Percentiles rank a stretch among this genome's conserved stretches.
Evolutionary conservation across 92 coral and sea anemone genomes (phyloP).

Genomic region (Zoanthus sociatus): DNA sequence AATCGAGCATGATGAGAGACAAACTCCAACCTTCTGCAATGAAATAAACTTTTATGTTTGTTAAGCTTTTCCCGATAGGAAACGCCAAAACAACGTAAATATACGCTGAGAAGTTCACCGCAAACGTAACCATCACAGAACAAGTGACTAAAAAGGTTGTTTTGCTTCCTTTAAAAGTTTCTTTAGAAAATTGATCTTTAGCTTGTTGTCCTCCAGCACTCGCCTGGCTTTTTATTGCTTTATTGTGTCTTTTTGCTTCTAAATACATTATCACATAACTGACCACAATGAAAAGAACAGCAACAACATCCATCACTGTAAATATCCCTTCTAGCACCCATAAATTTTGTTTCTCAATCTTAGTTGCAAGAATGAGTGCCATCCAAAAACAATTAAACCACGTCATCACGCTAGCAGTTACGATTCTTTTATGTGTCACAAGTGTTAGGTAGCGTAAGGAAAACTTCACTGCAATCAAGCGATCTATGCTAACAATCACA

Average conservation of each 20-base stretch:
- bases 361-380: no score
- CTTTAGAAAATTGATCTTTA: background rate
- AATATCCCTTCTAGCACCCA: background rate
- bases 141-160: slow-evolving; percentile 10
- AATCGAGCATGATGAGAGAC: background rate
- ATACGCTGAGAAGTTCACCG: background rate
- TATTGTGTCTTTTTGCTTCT: no score
- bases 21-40: background rate
- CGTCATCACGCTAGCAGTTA: background rate
- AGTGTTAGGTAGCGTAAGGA: background rate
- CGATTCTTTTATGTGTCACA: background rate
- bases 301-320: background rate
- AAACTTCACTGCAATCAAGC: slow-evolving; percentile 1
- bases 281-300: background rate
- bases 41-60: background rate
- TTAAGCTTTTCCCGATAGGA: background rate
- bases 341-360: no score
- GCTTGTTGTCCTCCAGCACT: no score
- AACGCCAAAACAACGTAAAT: background rate
- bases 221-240: no score
- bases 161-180: background rate
- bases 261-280: background rate
- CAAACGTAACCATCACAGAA: background rate
- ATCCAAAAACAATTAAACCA: background rate
- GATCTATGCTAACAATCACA: background rate